Evolutionary conservation across 2,888 invertebrate species (phyloP), one percentile per base, ranked within the genome.

Genomic region (Andrena flavipes): DNA sequence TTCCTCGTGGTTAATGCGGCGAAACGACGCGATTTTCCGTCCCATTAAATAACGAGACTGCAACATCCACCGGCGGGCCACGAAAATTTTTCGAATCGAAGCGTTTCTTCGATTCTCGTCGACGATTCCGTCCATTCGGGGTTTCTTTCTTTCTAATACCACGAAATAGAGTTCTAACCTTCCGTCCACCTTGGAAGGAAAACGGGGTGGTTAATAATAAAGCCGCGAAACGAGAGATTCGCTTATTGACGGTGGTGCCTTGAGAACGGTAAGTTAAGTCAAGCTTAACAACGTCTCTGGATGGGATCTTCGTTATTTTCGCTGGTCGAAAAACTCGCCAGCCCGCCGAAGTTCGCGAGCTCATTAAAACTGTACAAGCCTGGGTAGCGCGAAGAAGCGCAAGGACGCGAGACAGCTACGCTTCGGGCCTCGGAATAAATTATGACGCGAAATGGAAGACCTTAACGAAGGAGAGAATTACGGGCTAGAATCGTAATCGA

Each of bases 371-470:
- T 60, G 23, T 68, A 64, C 54, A 72, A 73, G 60, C 51, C 16
- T 8, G n/a, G 42, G 10, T 33, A 42, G 29, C 23, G 20, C 51
- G 62, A 59, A 59, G 60, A 70, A 62, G 48, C 59, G 23, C 56
- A 67, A 63, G 64, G 77, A 59, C 62, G 59, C 65, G 67, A 29
- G 48, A 49, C 20, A 56, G 33, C 59, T 20, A 35, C 56, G 59
- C 69, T 56, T 60, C 70, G 68, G 59, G 77, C 23, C 54, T 63
- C 56, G 59, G 20, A 76, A 79, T 70, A 69, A 75, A 72, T 82
- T 72, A 72, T 59, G 23, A 20, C 42, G 60, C 48, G 65, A 42
- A 75, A 71, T 33, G 26, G 48, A 20, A 48, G 20, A 49, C 16
- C n/a, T 76, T 72, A 60, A 62, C 42, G 62, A 62, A 51, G 26